A percentile compares a stretch with the other conserved stretches of the same genome.
phyloP scores from a whole-genome alignment of 2,888 invertebrate species.

The Germaria angustata region DNA sequence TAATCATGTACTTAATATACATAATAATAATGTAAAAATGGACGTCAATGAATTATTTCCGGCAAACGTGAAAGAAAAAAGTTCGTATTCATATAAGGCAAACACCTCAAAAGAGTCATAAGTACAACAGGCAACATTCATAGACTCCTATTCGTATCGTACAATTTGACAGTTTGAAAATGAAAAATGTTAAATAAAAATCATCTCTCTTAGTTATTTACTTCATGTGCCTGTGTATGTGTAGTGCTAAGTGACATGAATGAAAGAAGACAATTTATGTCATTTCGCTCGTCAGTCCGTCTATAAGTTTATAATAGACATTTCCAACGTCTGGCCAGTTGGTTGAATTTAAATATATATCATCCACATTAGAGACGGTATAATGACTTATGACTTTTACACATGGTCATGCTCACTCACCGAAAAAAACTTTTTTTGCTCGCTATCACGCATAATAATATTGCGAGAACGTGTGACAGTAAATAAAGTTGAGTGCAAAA shows the following conservation, averaged over 20 bases:
- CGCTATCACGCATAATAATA: no score
- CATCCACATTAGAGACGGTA: background rate
- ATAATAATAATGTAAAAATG: slow-evolving; percentile 45
- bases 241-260: background rate
- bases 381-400: background rate
- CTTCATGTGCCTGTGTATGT: background rate
- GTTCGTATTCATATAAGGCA: slow-evolving; percentile 40
- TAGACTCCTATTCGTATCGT: background rate
- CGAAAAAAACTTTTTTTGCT: no score
- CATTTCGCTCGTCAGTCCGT: slow-evolving; percentile 6
- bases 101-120: slow-evolving; percentile 49
- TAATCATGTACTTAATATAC: slow-evolving; percentile 12
- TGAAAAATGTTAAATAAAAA: slow-evolving; percentile 14
- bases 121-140: slow-evolving; percentile 9
- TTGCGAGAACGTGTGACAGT: no score
- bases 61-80: slow-evolving; percentile 46
- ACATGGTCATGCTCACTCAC: background rate
- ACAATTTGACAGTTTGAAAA: slow-evolving; percentile 24
- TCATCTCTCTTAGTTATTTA: background rate
- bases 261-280: slow-evolving; percentile 19
- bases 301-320: slow-evolving; percentile 17
- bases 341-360: background rate
- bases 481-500: no score
- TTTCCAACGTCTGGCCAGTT: slow-evolving; percentile 39
- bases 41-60: slow-evolving; percentile 66